These are phyloP conservation scores for Centruroides vittatus DNA, from an alignment of 1,140 invertebrate species.

Conservation along the genomic window DNA sequence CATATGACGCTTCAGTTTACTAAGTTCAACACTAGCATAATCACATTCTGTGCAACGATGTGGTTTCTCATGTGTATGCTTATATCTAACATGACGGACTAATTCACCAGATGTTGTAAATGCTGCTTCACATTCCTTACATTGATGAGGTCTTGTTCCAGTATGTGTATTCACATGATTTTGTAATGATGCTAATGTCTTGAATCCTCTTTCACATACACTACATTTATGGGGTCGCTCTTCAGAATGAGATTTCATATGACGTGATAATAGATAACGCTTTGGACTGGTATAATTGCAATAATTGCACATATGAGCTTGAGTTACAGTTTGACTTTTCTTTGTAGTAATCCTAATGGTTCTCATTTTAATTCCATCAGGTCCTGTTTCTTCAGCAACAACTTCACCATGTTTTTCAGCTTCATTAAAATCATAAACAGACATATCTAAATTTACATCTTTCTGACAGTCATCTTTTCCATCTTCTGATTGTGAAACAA, in stretches of 20 bases:
- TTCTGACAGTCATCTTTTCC: slow-evolving; percentile 12
- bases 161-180: slow-evolving; percentile 96
- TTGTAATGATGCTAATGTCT: slow-evolving; percentile 78
- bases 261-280: slow-evolving; percentile 72
- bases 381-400: slow-evolving; percentile 11
- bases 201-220: slow-evolving; percentile 89
- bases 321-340: slow-evolving; percentile 50
- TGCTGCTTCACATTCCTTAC: slow-evolving; percentile 79
- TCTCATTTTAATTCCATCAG: slow-evolving; percentile 13
- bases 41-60: slow-evolving; percentile 90
- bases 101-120: slow-evolving; percentile 94
- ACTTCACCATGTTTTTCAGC: slow-evolving; percentile 16
- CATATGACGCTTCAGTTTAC: slow-evolving; percentile 83
- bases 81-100: slow-evolving; percentile 78
- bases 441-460: slow-evolving; percentile 28
- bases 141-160: slow-evolving; percentile 84
- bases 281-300: slow-evolving; percentile 82
- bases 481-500: slow-evolving; percentile 49
- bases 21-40: slow-evolving; percentile 86
- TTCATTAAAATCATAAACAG: slow-evolving; percentile 42
- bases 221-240: slow-evolving; percentile 88
- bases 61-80: slow-evolving; percentile 88
- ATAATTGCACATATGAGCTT: slow-evolving; percentile 69
- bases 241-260: slow-evolving; percentile 92
- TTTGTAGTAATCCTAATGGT: slow-evolving; percentile 45